These are phyloP conservation scores for Caradrina clavipalpis DNA, from an alignment of 2,888 invertebrate species.

Conservation along the genomic window DNA sequence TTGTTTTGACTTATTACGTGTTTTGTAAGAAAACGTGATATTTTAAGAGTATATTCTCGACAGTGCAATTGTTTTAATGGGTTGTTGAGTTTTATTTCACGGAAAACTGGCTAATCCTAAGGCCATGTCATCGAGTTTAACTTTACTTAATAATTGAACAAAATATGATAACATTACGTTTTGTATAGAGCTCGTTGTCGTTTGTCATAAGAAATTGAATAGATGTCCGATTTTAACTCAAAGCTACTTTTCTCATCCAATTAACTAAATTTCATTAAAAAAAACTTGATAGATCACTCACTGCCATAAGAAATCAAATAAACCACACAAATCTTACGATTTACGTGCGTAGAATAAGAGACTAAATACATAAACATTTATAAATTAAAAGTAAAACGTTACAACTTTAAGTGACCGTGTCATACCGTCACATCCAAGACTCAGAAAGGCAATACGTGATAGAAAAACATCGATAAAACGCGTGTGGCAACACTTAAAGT, in stretches of 20 bases:
- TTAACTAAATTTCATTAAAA: neutral
- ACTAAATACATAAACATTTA: constrained; percentile 3
- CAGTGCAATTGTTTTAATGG: no score
- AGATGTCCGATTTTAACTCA: neutral
- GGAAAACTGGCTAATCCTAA: no score
- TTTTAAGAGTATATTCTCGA: no score
- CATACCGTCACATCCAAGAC: constrained; percentile 13
- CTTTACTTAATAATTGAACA: no score
- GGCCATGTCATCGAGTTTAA: no score
- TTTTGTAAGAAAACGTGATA: neutral
- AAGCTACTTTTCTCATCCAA: neutral
- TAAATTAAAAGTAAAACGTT: constrained; percentile 22
- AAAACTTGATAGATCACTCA: neutral
- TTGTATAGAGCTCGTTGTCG: no score
- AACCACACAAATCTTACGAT: neutral
- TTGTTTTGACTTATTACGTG: neutral
- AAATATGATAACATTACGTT: no score
- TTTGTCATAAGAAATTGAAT: neutral
- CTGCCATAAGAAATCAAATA: neutral
- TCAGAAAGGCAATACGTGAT: constrained; percentile 41
- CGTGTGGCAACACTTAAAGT: constrained; percentile 55
- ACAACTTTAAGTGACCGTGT: constrained; percentile 23
- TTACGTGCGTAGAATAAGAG: neutral
- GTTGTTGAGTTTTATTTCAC: no score
- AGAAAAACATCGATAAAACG: constrained; percentile 61